Conservation (phyloP, 2,888 invertebrate species). For the Hypselothyrea guttata region DNA sequence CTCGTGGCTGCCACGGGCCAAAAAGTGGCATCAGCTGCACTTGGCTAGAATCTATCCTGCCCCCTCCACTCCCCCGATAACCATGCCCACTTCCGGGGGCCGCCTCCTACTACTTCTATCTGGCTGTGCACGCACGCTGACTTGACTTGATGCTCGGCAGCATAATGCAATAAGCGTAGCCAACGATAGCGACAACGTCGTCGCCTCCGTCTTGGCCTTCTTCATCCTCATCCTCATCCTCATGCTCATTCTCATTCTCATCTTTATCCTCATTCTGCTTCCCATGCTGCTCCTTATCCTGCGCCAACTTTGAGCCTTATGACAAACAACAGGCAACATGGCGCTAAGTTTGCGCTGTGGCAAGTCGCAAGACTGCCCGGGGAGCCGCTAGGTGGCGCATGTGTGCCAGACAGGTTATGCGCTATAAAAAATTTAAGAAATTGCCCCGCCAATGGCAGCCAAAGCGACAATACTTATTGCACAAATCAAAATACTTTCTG, state of each 20-base stretch:
- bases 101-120: constrained; percentile 8
- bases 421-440: constrained; percentile 76
- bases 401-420: constrained; percentile 76
- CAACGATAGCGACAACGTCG: constrained; percentile 60
- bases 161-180: constrained; percentile 76
- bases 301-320: constrained; percentile 57
- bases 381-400: constrained; percentile 37
- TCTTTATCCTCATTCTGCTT: constrained; percentile 6
- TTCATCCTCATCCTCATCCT: neutral
- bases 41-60: constrained; percentile 68
- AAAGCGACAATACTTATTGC: constrained; percentile 77
- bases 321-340: constrained; percentile 46
- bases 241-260: neutral
- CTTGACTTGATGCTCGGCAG: constrained; percentile 52
- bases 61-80: constrained; percentile 22
- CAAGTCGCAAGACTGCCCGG: neutral
- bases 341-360: constrained; percentile 40
- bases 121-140: constrained; percentile 58
- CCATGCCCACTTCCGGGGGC: too few relatives aligned
- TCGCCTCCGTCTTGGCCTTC: constrained; percentile 4
- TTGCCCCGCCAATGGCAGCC: constrained; percentile 67
- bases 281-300: constrained; percentile 19
- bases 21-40: constrained; percentile 73
- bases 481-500: constrained; percentile 74
- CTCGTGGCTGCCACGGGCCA: constrained; percentile 68